Evolutionary conservation across 2,888 invertebrate species (phyloP).

Genomic region (Ochlodes sylvanus): DNA sequence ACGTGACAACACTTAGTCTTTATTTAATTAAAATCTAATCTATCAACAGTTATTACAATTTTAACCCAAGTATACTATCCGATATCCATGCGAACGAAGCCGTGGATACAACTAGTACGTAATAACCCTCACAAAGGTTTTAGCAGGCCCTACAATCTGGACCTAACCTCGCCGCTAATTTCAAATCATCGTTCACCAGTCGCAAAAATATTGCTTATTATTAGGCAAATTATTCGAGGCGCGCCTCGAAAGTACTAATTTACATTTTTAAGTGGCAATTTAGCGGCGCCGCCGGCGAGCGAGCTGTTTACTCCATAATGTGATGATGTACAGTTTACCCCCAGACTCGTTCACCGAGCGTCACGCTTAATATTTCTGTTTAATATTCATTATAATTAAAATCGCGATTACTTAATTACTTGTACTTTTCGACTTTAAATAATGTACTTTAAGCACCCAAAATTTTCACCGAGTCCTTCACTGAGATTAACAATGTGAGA

Average conservation of each 20-base stretch:
- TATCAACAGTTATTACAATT: too few relatives aligned
- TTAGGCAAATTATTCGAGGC: conserved; percentile 29
- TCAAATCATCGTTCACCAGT: neutral
- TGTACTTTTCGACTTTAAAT: neutral
- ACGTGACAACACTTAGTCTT: too few relatives aligned
- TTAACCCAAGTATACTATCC: too few relatives aligned
- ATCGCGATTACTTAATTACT: neutral
- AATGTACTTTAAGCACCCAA: too few relatives aligned
- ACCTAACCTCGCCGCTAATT: neutral
- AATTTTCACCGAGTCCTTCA: too few relatives aligned
- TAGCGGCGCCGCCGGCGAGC: conserved; percentile 35
- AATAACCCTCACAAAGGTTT: too few relatives aligned
- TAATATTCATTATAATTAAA: conserved; percentile 2
- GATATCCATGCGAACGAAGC: too few relatives aligned
- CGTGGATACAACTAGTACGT: too few relatives aligned
- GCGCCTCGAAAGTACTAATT: conserved; percentile 51
- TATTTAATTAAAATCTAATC: too few relatives aligned
- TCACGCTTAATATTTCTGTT: conserved; percentile 13
- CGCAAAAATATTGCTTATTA: conserved; percentile 34
- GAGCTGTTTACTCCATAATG: conserved; percentile 40
- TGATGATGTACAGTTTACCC: conserved; percentile 41
- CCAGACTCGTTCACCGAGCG: neutral
- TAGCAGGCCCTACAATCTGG: too few relatives aligned
- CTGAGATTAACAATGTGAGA: too few relatives aligned
- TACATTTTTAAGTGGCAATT: conserved; percentile 57